These are phyloP conservation scores for Sebastes hubbsi DNA, from an alignment of 2,797 vertebrate genomes.

Conservation along the genomic window DNA sequence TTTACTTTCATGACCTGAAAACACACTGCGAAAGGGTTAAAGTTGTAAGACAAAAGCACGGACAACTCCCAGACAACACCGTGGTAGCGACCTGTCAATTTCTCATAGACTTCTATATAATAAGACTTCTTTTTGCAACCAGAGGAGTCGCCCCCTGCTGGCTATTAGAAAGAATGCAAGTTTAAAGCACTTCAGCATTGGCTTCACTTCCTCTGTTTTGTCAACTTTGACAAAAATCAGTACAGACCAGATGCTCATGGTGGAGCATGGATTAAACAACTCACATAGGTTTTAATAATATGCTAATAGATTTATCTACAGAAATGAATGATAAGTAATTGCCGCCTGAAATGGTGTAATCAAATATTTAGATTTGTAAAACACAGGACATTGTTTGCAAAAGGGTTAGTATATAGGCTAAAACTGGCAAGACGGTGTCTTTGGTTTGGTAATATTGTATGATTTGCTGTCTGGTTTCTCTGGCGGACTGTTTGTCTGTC, in stretches of 20 bases:
- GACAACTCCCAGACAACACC: no score
- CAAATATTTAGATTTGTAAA: not conserved
- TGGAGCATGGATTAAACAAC: not conserved
- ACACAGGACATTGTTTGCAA: not conserved
- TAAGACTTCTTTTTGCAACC: no score
- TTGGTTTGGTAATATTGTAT: not conserved
- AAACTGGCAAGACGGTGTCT: not conserved
- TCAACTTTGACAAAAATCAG: not conserved
- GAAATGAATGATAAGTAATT: not conserved
- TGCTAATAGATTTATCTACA: not conserved
- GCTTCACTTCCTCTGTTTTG: not conserved
- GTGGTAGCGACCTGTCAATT: no score
- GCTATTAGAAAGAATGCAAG: no score
- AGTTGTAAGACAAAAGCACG: no score
- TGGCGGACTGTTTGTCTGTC: slow-evolving; percentile 11
- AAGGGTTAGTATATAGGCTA: not conserved
- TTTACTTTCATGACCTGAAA: no score
- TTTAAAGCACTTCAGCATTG: not conserved
- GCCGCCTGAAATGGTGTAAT: not conserved
- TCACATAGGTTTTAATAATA: not conserved
- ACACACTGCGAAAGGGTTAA: no score
- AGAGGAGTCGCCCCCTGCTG: no score
- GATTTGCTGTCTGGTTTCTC: slow-evolving; percentile 28
- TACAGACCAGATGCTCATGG: not conserved
- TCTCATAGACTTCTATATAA: no score